These are phyloP conservation scores for Etheostoma spectabile DNA, from an alignment of 2,113 vertebrate species.

Conservation along the genomic window DNA sequence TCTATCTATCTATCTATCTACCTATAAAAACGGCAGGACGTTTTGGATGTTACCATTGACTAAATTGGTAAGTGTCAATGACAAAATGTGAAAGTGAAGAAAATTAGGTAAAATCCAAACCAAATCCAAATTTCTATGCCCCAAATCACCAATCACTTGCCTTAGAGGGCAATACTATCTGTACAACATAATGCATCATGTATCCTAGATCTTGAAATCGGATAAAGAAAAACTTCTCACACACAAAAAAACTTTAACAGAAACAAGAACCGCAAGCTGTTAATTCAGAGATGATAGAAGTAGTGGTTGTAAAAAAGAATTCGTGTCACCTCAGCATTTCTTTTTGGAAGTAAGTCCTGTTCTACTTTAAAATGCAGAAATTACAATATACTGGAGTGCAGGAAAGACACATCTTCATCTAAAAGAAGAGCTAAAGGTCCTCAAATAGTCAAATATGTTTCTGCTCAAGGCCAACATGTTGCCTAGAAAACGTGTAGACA, in stretches of 20 bases:
- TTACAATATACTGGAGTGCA: neutral
- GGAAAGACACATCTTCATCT: neutral
- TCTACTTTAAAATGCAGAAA: neutral
- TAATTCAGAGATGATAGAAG: neutral
- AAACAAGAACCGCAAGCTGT: neutral
- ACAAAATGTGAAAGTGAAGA: no score
- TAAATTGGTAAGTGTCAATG: no score
- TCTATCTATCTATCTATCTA: no score
- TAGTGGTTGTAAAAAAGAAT: neutral
- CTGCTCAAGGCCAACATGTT: slow-evolving; percentile 34
- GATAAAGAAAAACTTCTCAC: neutral
- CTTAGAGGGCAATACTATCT: neutral
- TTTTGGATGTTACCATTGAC: no score
- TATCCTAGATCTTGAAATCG: neutral
- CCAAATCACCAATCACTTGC: neutral
- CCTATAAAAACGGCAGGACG: no score
- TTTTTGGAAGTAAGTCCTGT: neutral
- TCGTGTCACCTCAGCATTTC: neutral
- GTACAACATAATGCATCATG: neutral
- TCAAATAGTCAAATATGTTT: slow-evolving; percentile 24
- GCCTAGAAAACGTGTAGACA: slow-evolving; percentile 34
- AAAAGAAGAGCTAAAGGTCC: slow-evolving; percentile 9
- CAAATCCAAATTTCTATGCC: neutral
- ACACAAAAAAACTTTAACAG: neutral
- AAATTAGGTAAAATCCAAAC: no score